phyloP scores from a whole-genome alignment of 92 coral and sea anemone species.

The Zoanthus gigantus region DNA sequence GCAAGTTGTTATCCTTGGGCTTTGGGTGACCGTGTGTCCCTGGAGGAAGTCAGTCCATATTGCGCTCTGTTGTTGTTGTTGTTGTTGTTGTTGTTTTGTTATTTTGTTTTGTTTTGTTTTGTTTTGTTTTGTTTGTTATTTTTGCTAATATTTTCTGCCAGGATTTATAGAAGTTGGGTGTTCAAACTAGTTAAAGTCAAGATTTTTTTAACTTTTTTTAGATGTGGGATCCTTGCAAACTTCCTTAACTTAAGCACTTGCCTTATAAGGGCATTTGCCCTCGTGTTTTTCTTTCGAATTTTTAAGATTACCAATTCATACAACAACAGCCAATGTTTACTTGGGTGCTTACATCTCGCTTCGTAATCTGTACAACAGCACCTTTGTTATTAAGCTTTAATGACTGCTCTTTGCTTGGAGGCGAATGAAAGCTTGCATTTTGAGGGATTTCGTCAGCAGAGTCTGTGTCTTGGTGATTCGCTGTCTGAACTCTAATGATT shows the following conservation, averaged over 20 bases:
- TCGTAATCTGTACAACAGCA: neutral
- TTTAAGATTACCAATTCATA: neutral
- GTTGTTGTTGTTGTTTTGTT: too few species aligned
- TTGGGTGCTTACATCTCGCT: neutral
- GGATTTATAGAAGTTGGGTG: too few species aligned
- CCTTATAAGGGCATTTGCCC: neutral
- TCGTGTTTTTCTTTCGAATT: neutral
- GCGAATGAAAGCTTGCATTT: neutral
- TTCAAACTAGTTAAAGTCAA: too few species aligned
- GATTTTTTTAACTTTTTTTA: too few species aligned
- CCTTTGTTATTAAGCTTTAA: neutral
- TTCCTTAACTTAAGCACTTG: neutral
- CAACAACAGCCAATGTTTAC: slow-evolving; percentile 6
- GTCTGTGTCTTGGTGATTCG: neutral
- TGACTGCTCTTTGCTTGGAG: neutral
- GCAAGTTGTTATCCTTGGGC: too few species aligned
- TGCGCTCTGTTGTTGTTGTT: too few species aligned
- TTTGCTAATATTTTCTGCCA: too few species aligned
- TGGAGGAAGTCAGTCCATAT: too few species aligned
- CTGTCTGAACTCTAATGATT: neutral
- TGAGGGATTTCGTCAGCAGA: neutral
- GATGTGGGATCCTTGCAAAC: too few species aligned
- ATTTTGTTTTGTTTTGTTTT: too few species aligned
- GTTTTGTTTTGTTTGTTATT: too few species aligned
- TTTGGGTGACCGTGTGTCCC: too few species aligned